A percentile compares a stretch with the other conserved stretches of the same genome.
Conservation (phyloP, 2,888 invertebrate species). For the Masnerella sp. region DNA sequence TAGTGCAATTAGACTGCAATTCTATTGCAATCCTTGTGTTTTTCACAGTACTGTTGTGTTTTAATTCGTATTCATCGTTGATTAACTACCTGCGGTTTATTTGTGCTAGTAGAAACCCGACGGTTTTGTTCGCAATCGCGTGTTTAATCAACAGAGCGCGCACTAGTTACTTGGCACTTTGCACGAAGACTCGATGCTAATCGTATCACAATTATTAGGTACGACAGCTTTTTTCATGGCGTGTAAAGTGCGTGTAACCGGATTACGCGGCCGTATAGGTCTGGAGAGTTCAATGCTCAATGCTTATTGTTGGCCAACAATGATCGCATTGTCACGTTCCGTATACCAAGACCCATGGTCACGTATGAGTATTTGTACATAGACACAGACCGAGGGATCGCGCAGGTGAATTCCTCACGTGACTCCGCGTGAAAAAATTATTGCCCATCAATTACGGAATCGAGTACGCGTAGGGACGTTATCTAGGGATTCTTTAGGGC, state of each 20-base stretch:
- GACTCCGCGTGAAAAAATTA: slow-evolving; percentile 19
- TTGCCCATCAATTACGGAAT: slow-evolving; percentile 16
- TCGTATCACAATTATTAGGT: slow-evolving; percentile 65
- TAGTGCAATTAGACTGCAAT: no score
- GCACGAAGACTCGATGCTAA: slow-evolving; percentile 55
- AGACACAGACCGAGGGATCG: slow-evolving; percentile 16
- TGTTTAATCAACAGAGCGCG: slow-evolving; percentile 48
- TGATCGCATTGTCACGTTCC: slow-evolving; percentile 62
- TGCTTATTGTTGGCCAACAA: slow-evolving; percentile 66
- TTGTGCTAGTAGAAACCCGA: slow-evolving; percentile 17
- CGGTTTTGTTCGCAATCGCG: slow-evolving; percentile 22
- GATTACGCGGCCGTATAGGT: slow-evolving; percentile 63
- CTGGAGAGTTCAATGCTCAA: slow-evolving; percentile 65
- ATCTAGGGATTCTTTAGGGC: neutral
- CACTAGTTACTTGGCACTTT: slow-evolving; percentile 44
- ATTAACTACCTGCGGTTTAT: slow-evolving; percentile 10
- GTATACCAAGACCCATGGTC: slow-evolving; percentile 56
- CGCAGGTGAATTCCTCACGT: slow-evolving; percentile 51
- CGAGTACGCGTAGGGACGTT: no score
- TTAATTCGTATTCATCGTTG: no score
- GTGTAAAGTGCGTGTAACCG: slow-evolving; percentile 67
- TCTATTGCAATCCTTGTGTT: no score
- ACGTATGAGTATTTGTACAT: slow-evolving; percentile 56
- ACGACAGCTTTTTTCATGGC: slow-evolving; percentile 63
- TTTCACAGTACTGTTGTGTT: no score